Base-by-base conservation (phyloP, 2,888 invertebrate genomes). In the Molorchus minor region DNA sequence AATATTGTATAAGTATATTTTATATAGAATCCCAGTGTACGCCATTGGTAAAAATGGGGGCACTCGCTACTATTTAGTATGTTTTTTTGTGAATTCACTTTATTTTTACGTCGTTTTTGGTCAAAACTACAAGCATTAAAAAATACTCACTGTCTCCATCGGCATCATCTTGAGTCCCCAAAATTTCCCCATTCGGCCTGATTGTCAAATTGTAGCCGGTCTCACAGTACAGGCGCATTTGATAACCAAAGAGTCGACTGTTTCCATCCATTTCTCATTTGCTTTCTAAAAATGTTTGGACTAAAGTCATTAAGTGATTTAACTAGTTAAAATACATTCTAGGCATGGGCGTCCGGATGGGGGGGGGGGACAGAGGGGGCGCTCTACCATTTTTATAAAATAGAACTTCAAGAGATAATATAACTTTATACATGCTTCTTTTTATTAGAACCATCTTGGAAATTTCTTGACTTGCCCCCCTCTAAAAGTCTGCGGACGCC, bases 141-240 rank as follows among this genome's bases (percentile, higher is more conserved):
- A 47, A 44, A 35, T 40, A 64, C 77, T 75, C 77, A 84, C 85
- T 84, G 68, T 82, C 82, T 51, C 75, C 74, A 68, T 85, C 82
- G 33, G 77, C 75, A 45, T 82, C 82, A 43, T 83, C 82, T 35
- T 80, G 75, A n/a, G 83, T 81, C 2, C 85, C 86, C 43, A 77
- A 73, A n/a, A 86, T 81, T 49, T 77, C 77, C 17, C 85, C 85
- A 56, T 82, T 77, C 2, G 79, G 73, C 44, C 80, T 80, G 25
- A 86, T 79, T 12, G 81, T 83, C 45, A 87, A 73, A 67, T 84
- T 82, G 74, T 80, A 85, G 2, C 85, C 84, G 2, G 83, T 84
- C 63, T 83, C 78, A 57, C 83, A 84, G 69, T 81, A 84, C 15
- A 87, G 75, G 67, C 83, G 82, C 77, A 85, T 82, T 58, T 79